phyloP scores from a whole-genome alignment of 2,797 vertebrate species.

The Megaceryle alcyon region DNA sequence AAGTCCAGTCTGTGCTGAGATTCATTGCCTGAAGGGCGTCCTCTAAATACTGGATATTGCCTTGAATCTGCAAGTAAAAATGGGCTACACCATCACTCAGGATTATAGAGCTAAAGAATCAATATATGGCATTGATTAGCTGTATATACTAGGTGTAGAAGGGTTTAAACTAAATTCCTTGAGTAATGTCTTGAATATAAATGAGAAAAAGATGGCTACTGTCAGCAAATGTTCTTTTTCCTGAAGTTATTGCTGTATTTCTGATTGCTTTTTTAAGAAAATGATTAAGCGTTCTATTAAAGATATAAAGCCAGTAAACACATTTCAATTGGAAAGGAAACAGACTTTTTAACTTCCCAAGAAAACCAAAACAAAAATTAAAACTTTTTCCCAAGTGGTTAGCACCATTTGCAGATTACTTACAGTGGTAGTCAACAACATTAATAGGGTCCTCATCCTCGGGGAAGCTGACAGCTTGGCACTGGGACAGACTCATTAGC shows the following conservation, averaged over 20 bases:
- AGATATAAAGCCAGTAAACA: constrained; percentile 56
- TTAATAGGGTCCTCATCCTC: constrained; percentile 91
- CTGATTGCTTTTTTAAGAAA: constrained; percentile 66
- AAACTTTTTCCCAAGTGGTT: background rate
- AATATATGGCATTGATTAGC: constrained; percentile 83
- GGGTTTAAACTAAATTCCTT: constrained; percentile 84
- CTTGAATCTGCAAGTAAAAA: constrained; percentile 90
- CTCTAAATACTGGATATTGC: constrained; percentile 98
- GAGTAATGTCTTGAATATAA: constrained; percentile 83
- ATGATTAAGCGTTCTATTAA: constrained; percentile 54
- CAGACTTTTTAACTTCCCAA: background rate
- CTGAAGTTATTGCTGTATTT: constrained; percentile 67
- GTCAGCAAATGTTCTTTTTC: constrained; percentile 76
- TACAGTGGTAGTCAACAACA: constrained; percentile 92
- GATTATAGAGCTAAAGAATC: constrained; percentile 82
- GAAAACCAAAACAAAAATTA: background rate
- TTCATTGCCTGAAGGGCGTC: constrained; percentile 97
- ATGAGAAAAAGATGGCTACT: constrained; percentile 77
- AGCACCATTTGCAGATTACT: constrained; percentile 73
- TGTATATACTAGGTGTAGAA: constrained; percentile 83
- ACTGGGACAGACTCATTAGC: constrained; percentile 79
- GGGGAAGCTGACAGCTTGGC: constrained; percentile 91
- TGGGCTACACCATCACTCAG: constrained; percentile 81
- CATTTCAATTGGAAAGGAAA: constrained; percentile 36
- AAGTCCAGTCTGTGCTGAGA: constrained; percentile 99